Conservation (phyloP, 1,140 invertebrate species). For the Octopus sinensis region DNA sequence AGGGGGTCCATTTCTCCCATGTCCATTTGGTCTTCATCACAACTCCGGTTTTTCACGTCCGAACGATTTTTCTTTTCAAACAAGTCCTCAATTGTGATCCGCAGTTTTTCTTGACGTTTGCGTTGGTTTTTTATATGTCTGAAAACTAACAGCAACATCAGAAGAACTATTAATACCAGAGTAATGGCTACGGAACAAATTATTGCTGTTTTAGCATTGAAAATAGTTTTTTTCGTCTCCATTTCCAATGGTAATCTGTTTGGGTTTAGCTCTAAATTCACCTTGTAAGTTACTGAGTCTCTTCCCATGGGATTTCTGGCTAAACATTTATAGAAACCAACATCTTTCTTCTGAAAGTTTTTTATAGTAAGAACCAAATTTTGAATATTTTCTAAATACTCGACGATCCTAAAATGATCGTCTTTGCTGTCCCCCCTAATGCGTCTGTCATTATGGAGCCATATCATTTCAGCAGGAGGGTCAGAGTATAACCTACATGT, state of each 20-base stretch:
- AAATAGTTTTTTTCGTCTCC: neutral
- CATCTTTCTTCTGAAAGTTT: constrained; percentile 35
- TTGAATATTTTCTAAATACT: constrained; percentile 18
- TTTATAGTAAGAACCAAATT: constrained; percentile 30
- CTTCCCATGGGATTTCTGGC: constrained; percentile 40
- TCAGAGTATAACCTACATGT: constrained; percentile 39
- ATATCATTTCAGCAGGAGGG: constrained; percentile 29
- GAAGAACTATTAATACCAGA: neutral
- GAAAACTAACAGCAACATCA: neutral
- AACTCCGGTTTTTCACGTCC: neutral
- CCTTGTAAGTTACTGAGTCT: constrained; percentile 31
- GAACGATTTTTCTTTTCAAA: neutral
- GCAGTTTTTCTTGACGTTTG: neutral
- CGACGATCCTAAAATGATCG: constrained; percentile 26
- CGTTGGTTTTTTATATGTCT: neutral
- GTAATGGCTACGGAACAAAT: neutral
- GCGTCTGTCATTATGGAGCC: constrained; percentile 30
- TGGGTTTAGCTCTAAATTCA: constrained; percentile 35
- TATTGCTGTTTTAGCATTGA: neutral
- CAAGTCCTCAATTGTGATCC: neutral
- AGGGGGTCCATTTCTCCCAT: neutral
- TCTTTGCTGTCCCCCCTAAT: constrained; percentile 14
- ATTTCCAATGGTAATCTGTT: constrained; percentile 1
- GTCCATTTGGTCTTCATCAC: neutral
- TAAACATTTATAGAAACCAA: constrained; percentile 41